Evolutionary conservation across 2,113 vertebrate genomes (phyloP).

Genomic region (Triplophysa rosa): DNA sequence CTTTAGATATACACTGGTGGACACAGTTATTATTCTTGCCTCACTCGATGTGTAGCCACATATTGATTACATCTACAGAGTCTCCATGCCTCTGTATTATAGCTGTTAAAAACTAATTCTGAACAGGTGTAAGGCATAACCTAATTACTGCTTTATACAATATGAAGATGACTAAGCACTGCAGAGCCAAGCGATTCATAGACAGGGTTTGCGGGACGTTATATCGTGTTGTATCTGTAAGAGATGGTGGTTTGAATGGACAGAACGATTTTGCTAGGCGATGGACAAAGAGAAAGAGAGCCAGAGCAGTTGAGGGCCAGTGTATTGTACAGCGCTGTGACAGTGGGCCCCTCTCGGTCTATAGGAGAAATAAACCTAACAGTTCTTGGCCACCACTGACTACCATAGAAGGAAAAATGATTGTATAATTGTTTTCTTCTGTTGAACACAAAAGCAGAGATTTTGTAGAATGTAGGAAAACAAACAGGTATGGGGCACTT

Average conservation of each 20-base stretch:
- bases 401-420: no score
- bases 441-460: no score
- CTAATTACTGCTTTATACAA: conserved; percentile 36
- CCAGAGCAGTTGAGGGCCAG: neutral
- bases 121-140: conserved; percentile 22
- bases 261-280: neutral
- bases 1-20: conserved; percentile 3
- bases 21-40: conserved; percentile 20
- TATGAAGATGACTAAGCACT: conserved; percentile 24
- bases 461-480: no score
- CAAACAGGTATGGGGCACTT: no score
- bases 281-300: neutral
- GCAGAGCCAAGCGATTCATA: conserved; percentile 23
- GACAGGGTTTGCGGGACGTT: conserved; percentile 1
- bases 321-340: neutral
- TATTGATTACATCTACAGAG: conserved; percentile 31
- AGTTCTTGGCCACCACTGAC: no score
- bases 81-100: conserved; percentile 21
- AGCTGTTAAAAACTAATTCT: conserved; percentile 13
- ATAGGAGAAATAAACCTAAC: neutral
- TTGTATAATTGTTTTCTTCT: no score
- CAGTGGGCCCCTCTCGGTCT: neutral
- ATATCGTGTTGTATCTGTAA: neutral
- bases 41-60: neutral
- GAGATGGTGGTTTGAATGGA: neutral